These are phyloP conservation scores for Xestia c-nigrum DNA, from an alignment of 2,888 invertebrate species.

Conservation along the genomic window DNA sequence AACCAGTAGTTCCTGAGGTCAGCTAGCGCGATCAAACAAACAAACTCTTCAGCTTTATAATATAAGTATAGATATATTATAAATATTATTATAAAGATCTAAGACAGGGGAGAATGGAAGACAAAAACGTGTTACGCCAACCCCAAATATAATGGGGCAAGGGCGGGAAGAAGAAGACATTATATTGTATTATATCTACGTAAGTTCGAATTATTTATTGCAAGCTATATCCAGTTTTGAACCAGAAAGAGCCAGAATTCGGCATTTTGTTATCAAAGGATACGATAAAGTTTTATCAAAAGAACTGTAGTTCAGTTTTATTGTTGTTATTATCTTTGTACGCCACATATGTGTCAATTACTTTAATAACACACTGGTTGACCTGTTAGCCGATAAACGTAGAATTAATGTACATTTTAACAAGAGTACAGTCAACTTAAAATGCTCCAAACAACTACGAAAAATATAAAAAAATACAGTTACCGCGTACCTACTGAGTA, in stretches of 20 bases:
- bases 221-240: constrained; percentile 13
- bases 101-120: too few species aligned
- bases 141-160: too few species aligned
- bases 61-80: too few species aligned
- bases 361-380: constrained; percentile 21
- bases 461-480: too few species aligned
- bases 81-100: too few species aligned
- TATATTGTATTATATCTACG: too few species aligned
- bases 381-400: constrained; percentile 27
- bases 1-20: too few species aligned
- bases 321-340: constrained; percentile 36
- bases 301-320: constrained; percentile 29
- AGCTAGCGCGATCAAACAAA: too few species aligned
- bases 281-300: constrained; percentile 19
- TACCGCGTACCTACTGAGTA: too few species aligned
- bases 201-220: not conserved
- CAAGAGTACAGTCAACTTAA: not conserved
- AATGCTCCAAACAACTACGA: not conserved
- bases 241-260: constrained; percentile 12
- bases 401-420: constrained; percentile 5
- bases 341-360: constrained; percentile 39
- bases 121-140: too few species aligned
- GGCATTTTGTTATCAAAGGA: not conserved
- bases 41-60: too few species aligned
- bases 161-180: too few species aligned